Percentiles rank a stretch among this genome's conserved stretches.
Evolutionary conservation across 2,888 invertebrate species (phyloP).

Genomic region (Drosophila picticornis): DNA sequence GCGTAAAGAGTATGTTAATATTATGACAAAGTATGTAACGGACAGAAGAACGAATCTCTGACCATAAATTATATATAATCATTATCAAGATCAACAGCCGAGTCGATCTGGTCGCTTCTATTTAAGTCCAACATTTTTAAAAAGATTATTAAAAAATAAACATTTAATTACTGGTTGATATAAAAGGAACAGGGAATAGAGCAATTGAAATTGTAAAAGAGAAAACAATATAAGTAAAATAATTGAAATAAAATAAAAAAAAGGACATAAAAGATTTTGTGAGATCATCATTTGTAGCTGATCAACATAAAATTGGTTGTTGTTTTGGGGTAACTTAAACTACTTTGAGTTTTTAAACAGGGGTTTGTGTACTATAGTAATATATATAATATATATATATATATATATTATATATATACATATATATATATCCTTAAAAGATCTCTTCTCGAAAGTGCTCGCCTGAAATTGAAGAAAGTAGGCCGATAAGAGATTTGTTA

Average conservation of each 20-base stretch:
- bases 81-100: not conserved
- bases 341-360: not conserved
- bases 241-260: not conserved
- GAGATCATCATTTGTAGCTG: not conserved
- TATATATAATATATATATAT: not conserved
- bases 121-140: not conserved
- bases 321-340: not conserved
- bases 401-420: not conserved
- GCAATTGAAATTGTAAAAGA: not conserved
- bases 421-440: not conserved
- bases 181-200: not conserved
- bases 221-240: not conserved
- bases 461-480: not conserved
- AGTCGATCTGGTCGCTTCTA: not conserved
- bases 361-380: not conserved
- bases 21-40: not conserved
- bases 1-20: not conserved
- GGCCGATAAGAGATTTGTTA: constrained; percentile 9
- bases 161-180: not conserved
- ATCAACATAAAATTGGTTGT: not conserved
- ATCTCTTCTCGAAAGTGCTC: not conserved
- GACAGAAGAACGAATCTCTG: not conserved
- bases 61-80: not conserved
- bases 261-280: not conserved
- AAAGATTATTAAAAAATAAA: no score